phyloP scores from a whole-genome alignment of 2,797 vertebrate genomes.

The Scarus forsteni region DNA sequence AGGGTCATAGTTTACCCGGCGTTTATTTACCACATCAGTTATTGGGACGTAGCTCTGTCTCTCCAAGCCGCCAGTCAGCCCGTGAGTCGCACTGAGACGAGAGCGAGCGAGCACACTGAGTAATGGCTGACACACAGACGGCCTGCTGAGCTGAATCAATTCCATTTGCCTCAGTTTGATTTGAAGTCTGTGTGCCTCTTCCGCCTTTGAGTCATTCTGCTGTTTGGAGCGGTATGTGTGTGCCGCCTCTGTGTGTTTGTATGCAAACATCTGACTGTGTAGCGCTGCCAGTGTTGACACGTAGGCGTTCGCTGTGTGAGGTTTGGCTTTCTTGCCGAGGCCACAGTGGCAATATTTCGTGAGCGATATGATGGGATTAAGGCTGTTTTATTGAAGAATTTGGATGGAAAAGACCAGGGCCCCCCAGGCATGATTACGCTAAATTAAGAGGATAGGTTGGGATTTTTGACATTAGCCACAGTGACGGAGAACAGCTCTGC shows the following conservation, averaged over 20 bases:
- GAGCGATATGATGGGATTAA: background rate
- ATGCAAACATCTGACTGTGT: background rate
- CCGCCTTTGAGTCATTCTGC: background rate
- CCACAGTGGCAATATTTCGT: background rate
- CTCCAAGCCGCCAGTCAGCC: constrained; percentile 1
- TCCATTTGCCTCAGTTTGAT: constrained; percentile 37
- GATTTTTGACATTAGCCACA: no score
- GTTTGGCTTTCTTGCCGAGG: background rate
- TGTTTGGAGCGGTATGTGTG: background rate
- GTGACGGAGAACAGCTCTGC: no score
- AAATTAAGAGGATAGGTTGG: no score
- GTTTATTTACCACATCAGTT: constrained; percentile 28
- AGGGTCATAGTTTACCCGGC: constrained; percentile 38
- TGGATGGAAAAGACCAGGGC: background rate
- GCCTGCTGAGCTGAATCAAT: constrained; percentile 35
- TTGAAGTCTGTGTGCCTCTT: constrained; percentile 17
- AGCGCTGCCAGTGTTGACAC: background rate
- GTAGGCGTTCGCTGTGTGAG: background rate
- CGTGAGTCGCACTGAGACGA: constrained; percentile 4
- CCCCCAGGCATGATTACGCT: no score
- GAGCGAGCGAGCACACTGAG: constrained; percentile 14
- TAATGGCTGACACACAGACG: constrained; percentile 32
- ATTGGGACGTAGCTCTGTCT: constrained; percentile 14
- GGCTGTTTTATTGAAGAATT: background rate
- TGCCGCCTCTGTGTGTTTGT: constrained; percentile 2